These are phyloP conservation scores for Morinoia aosen DNA, from an alignment of 2,888 invertebrate genomes.

Conservation along the genomic window DNA sequence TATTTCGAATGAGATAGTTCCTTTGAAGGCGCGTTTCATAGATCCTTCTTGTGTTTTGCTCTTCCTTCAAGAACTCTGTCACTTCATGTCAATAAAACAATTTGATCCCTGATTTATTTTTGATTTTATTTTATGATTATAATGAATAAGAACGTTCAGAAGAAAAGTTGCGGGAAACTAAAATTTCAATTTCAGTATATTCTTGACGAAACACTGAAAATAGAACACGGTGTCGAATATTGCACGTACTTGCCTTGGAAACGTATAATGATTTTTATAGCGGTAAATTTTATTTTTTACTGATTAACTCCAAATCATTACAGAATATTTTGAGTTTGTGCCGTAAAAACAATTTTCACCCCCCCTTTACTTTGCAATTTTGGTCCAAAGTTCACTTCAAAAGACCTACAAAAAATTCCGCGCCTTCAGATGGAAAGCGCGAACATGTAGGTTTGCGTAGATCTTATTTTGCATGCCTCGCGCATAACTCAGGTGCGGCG, in stretches of 20 bases:
- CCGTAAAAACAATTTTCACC: not conserved
- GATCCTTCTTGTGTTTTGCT: not conserved
- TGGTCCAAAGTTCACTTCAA: not conserved
- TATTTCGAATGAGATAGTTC: not conserved
- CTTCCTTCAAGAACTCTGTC: not conserved
- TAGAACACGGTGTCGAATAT: not conserved
- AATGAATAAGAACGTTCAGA: not conserved
- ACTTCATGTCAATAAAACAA: not conserved
- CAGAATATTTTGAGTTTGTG: not conserved
- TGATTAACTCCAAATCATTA: not conserved
- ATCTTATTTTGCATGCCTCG: not conserved
- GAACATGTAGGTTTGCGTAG: not conserved
- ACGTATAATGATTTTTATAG: too few relatives aligned
- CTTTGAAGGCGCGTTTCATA: not conserved
- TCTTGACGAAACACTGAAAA: not conserved
- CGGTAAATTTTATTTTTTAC: too few relatives aligned
- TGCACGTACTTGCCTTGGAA: too few relatives aligned
- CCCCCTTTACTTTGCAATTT: not conserved
- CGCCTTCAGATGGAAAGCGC: not conserved
- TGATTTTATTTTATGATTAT: not conserved
- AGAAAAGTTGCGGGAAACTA: not conserved
- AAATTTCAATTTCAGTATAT: not conserved
- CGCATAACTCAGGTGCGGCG: not conserved
- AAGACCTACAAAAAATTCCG: not conserved
- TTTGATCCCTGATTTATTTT: not conserved